Evolutionary conservation across 2,113 vertebrate species (phyloP).

Genomic region (Myanophis thanlyinensis): DNA sequence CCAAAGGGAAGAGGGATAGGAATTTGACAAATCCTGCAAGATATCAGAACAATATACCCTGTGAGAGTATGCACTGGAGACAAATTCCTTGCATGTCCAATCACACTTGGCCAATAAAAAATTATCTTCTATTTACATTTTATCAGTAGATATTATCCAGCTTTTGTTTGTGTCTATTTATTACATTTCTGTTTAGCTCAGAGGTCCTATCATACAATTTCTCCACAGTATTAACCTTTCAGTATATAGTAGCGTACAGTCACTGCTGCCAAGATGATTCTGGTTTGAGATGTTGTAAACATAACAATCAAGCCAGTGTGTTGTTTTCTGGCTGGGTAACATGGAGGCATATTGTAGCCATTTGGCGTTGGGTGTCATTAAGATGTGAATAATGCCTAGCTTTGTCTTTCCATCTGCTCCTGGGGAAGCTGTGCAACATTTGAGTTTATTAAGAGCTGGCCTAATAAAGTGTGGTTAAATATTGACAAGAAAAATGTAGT

Average conservation of each 20-base stretch:
- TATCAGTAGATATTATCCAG: not conserved
- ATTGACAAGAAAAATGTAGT: not conserved
- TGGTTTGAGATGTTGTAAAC: not conserved
- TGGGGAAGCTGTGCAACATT: not conserved
- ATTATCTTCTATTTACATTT: not conserved
- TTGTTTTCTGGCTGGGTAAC: not conserved
- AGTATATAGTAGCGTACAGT: not conserved
- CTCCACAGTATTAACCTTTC: not conserved
- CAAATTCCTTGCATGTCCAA: not conserved
- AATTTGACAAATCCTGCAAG: not conserved
- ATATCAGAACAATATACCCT: not conserved
- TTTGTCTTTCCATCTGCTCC: not conserved
- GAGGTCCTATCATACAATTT: not conserved
- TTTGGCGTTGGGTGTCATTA: not conserved
- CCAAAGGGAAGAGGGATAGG: not conserved
- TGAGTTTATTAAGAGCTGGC: not conserved
- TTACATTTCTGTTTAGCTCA: not conserved
- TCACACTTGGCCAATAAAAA: not conserved
- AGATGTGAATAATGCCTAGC: not conserved
- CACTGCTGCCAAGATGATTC: not conserved
- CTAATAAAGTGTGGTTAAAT: not conserved
- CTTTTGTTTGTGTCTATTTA: not conserved
- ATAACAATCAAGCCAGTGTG: not conserved
- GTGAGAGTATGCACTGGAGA: not conserved
- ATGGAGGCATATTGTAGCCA: not conserved